Evolutionary conservation across 2,888 invertebrate species (phyloP).

Genomic region (Nyleta sp.): DNA sequence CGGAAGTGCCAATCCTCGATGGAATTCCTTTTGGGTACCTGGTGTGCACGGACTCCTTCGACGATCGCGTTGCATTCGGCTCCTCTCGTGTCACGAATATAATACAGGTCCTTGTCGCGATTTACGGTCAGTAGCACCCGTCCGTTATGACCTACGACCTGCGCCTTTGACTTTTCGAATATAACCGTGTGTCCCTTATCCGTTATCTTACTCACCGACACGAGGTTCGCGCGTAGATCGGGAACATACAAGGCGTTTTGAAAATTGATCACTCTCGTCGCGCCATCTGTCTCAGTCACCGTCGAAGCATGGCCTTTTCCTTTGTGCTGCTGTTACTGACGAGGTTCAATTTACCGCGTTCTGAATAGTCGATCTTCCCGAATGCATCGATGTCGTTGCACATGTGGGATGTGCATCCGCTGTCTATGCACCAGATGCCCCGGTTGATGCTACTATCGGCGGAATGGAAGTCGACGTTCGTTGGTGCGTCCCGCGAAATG

Average conservation of each 20-base stretch:
- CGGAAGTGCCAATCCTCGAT: conserved; percentile 13
- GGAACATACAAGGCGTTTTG: conserved; percentile 28
- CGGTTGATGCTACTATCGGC: neutral
- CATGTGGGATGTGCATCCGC: conserved; percentile 54
- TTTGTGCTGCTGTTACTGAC: neutral
- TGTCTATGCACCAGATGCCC: conserved; percentile 37
- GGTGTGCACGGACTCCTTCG: neutral
- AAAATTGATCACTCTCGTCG: neutral
- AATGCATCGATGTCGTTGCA: conserved; percentile 38
- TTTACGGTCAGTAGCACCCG: conserved; percentile 1
- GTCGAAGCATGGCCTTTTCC: neutral
- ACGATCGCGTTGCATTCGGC: neutral
- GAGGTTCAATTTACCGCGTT: conserved; percentile 7
- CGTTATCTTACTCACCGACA: conserved; percentile 34
- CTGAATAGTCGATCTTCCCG: neutral
- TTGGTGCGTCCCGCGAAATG: neutral
- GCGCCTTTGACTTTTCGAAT: conserved; percentile 21
- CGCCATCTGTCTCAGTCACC: neutral
- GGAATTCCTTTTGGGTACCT: neutral
- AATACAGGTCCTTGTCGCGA: neutral
- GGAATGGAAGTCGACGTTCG: neutral
- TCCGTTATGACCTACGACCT: neutral
- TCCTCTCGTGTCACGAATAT: neutral
- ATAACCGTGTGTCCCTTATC: conserved; percentile 28
- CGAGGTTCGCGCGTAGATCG: conserved; percentile 16